Base-by-base conservation (phyloP, 2,888 invertebrate species). In the Drosophila subsilvestris region DNA sequence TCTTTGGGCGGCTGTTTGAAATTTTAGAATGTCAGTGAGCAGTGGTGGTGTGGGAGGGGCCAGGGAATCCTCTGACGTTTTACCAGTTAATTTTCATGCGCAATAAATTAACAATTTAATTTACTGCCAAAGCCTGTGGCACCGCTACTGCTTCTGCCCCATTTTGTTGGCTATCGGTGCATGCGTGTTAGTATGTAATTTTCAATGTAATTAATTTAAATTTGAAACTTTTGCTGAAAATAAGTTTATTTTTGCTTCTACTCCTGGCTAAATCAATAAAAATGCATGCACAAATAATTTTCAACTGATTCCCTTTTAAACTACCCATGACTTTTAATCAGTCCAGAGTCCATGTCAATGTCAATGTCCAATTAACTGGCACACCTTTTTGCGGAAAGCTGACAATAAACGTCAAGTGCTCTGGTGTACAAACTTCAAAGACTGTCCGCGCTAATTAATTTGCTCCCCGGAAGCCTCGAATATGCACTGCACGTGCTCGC, bases 21-120 rank as follows among this genome's bases (percentile, higher is more conserved):
- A 43, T 45, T 54, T 18, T 10, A 43, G n/a, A 43, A 37, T 37
- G 37, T 14, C 37, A 37, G 14, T 14, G 37, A 14, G 7, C 6
- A 14, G 6, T 14, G 14, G 37, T 14, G 14, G 5, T 4, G 10
- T 27, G 9, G 18, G 10, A n/a, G 18, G 14, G 58, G 14, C 37
- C 29, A 55, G 32, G 17, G 18, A 9, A 9, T 17, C 3, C 27
- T 55, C 58, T 75, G 61, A 71, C 85, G 70, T 65, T 89, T 78
- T 66, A 60, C 66, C 75, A 78, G 86, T 83, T 83, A 74, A 88
- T 83, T 89, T 88, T 66, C 86, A 73, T 78, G 80, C 68, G 88
- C 88, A 79, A 85, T 85, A 85, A 85, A 85, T 85, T 85, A 83
- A 78, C 78, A 89, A 83, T 85, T 89, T 89, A 75, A 86, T 88